A percentile compares a stretch with the other conserved stretches of the same genome.
Conservation (phyloP, 2,797 vertebrate genomes). For the Otolemur crassicaudatus region DNA sequence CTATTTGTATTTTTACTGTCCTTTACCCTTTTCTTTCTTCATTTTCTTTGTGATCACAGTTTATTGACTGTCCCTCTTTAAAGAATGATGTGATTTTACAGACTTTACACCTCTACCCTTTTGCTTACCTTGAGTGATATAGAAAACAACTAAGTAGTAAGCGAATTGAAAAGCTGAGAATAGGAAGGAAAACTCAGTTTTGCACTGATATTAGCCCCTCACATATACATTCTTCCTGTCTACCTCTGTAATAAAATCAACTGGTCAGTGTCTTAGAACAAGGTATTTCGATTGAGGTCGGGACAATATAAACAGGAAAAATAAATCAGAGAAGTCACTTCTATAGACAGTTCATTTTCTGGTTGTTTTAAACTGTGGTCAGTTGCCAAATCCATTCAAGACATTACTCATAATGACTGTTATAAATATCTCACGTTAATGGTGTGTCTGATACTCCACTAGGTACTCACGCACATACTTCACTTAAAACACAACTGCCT, state of each 20-base stretch:
- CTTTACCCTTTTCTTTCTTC: neutral
- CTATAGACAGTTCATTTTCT: neutral
- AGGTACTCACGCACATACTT: neutral
- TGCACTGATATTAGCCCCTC: neutral
- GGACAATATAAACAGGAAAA: neutral
- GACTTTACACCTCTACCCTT: neutral
- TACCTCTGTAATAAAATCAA: neutral
- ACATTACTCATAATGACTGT: constrained; percentile 10
- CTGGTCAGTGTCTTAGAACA: neutral
- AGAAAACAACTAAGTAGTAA: neutral
- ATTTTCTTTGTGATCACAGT: neutral
- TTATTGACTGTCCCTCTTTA: neutral
- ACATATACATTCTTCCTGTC: neutral
- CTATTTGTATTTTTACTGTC: neutral
- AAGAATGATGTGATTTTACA: neutral
- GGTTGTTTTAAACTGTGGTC: constrained; percentile 19
- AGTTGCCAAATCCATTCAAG: constrained; percentile 1
- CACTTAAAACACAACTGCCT: constrained; percentile 30
- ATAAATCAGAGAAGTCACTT: neutral
- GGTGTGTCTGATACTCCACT: neutral
- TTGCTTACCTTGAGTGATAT: neutral
- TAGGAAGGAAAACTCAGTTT: neutral
- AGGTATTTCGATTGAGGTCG: neutral
- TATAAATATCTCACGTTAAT: constrained; percentile 19
- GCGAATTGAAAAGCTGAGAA: neutral